These are phyloP conservation scores for Lipophrys pholis DNA, from an alignment of 2,113 vertebrate genomes.

Conservation along the genomic window DNA sequence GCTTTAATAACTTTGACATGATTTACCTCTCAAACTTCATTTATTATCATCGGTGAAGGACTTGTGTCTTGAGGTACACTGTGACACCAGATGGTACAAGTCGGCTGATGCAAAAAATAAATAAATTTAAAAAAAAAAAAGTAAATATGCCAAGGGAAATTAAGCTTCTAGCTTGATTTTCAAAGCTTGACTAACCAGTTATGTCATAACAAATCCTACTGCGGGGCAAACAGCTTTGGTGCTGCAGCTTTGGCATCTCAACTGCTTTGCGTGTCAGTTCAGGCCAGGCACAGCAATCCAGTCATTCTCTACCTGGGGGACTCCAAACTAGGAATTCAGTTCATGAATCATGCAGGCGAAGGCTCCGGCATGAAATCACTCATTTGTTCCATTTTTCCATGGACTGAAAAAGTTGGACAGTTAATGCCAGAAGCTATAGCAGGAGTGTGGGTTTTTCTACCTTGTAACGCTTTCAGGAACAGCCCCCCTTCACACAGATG, in stretches of 20 bases:
- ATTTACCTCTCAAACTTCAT: constrained; percentile 5
- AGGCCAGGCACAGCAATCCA: constrained; percentile 49
- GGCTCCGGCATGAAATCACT: constrained; percentile 51
- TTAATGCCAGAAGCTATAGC: constrained; percentile 48
- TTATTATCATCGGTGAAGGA: constrained; percentile 12
- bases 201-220: constrained; percentile 65
- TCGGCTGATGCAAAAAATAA: constrained; percentile 26
- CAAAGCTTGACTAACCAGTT: constrained; percentile 72
- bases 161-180: constrained; percentile 58
- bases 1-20: neutral
- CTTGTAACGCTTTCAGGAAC: constrained; percentile 49
- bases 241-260: constrained; percentile 46
- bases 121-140: constrained; percentile 19
- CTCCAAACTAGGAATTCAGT: constrained; percentile 45
- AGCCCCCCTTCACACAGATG: constrained; percentile 28
- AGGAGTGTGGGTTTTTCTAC: constrained; percentile 44
- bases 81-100: constrained; percentile 45
- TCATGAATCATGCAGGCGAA: constrained; percentile 66
- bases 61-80: constrained; percentile 10
- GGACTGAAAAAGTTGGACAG: constrained; percentile 51
- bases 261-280: constrained; percentile 57
- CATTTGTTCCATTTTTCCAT: constrained; percentile 59
- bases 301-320: constrained; percentile 58
- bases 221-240: constrained; percentile 52
- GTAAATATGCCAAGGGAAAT: constrained; percentile 58